Evolutionary conservation across 2,888 invertebrate genomes (phyloP).

Genomic region (Coelogynopora nodosa): DNA sequence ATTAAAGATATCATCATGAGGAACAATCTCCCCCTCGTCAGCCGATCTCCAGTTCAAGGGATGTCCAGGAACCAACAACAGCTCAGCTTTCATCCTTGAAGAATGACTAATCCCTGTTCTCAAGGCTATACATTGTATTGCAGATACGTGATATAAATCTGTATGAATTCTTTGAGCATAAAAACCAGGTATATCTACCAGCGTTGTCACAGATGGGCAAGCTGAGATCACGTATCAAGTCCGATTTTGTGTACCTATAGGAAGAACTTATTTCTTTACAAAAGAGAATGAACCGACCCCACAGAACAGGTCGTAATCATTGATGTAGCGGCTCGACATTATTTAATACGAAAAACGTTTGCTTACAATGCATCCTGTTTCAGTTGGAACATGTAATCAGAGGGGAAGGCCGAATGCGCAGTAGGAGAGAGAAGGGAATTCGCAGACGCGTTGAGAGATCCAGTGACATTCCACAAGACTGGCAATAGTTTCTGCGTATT

Average conservation of each 20-base stretch:
- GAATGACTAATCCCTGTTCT: not conserved
- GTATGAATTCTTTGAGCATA: not conserved
- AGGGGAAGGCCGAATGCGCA: not conserved
- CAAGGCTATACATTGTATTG: not conserved
- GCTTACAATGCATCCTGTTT: not conserved
- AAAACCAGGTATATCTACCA: not conserved
- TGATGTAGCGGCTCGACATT: not conserved
- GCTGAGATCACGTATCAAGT: not conserved
- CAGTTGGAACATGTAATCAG: not conserved
- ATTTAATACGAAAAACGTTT: not conserved
- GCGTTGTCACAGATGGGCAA: not conserved
- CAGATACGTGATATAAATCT: not conserved
- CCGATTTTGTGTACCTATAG: not conserved
- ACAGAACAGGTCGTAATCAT: not conserved
- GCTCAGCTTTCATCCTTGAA: not conserved
- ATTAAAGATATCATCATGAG: not conserved
- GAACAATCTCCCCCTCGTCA: not conserved
- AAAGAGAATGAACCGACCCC: not conserved
- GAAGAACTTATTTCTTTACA: not conserved
- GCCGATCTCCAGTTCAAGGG: not conserved
- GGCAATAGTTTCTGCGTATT: not conserved
- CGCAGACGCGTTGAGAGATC: not conserved
- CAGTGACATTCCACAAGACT: not conserved
- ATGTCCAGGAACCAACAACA: not conserved
- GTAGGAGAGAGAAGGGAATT: not conserved